Evolutionary conservation across 53 echinoderm and acorn worm species (phyloP).

Genomic region (Temnopleurus reevesii): DNA sequence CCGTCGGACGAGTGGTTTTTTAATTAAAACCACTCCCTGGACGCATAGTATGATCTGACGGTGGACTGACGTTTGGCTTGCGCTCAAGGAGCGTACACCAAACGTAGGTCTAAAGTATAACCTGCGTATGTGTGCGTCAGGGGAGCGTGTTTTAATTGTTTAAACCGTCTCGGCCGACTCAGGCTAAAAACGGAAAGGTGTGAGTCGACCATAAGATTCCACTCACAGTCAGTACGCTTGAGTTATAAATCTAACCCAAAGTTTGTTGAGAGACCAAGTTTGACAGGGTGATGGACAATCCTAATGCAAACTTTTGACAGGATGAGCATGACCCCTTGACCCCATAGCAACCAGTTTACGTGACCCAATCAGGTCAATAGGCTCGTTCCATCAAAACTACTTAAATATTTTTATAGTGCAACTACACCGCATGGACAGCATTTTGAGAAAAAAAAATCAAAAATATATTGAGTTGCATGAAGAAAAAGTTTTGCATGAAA

Average conservation of each 20-base stretch:
- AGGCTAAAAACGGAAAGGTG: too few species aligned
- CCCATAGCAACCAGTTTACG: conserved; percentile 35
- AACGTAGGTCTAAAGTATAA: too few species aligned
- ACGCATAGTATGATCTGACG: too few species aligned
- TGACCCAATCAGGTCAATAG: conserved; percentile 35
- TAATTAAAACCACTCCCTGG: too few species aligned
- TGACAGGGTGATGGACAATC: not conserved
- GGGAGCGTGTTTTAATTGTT: too few species aligned
- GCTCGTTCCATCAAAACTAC: conserved; percentile 30
- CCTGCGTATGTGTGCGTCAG: too few species aligned
- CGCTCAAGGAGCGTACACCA: too few species aligned
- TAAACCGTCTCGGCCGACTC: too few species aligned
- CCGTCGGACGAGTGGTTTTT: too few species aligned
- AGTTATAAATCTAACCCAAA: not conserved
- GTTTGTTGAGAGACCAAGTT: not conserved
- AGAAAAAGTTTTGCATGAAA: too few species aligned
- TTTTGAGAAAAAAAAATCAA: not conserved
- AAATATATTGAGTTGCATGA: too few species aligned
- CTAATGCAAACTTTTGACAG: not conserved
- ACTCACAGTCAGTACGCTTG: not conserved
- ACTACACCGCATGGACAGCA: not conserved
- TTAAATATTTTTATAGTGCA: not conserved
- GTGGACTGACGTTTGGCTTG: too few species aligned
- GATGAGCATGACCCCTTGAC: conserved; percentile 37
- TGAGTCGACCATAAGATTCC: not conserved